Percentiles rank a stretch among this genome's conserved stretches.
Evolutionary conservation across 2,888 invertebrate genomes (phyloP).

Genomic region (Micoletzkya japonica): DNA sequence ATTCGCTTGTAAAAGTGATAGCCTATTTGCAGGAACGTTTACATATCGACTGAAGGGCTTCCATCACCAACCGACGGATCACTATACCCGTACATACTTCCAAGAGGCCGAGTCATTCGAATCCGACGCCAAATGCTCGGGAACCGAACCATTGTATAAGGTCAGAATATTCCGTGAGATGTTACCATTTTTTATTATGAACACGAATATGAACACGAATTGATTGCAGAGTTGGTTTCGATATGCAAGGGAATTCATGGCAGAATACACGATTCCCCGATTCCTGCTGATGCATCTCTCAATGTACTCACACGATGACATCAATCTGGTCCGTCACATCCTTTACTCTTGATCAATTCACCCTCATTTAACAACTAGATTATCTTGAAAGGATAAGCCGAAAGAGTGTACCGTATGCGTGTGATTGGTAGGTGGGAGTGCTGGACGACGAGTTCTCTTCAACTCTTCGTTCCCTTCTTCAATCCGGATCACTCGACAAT

Average conservation of each 20-base stretch:
- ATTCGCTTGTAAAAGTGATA: not conserved
- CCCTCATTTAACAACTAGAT: not conserved
- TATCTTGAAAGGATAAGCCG: not conserved
- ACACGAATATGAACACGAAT: not conserved
- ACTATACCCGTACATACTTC: conserved; percentile 83
- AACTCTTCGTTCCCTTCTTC: conserved; percentile 42
- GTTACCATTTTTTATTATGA: not conserved
- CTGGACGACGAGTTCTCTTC: conserved; percentile 52
- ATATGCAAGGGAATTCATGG: conserved; percentile 69
- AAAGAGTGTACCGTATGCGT: not conserved
- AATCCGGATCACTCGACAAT: conserved; percentile 72
- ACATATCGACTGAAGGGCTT: conserved; percentile 88
- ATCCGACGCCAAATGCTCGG: conserved; percentile 74
- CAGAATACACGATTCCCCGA: conserved; percentile 75
- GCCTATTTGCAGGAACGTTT: conserved; percentile 71
- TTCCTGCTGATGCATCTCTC: conserved; percentile 86
- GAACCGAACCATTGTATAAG: conserved; percentile 75
- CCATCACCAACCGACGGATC: conserved; percentile 80
- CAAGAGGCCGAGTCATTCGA: conserved; percentile 73
- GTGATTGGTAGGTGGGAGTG: conserved; percentile 70
- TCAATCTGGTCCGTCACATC: conserved; percentile 68
- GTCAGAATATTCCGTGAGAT: conserved; percentile 43
- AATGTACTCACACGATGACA: conserved; percentile 84
- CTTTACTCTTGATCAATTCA: not conserved
- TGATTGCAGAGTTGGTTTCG: conserved; percentile 47